phyloP scores from a whole-genome alignment of 2,797 vertebrate genomes.

The Pipistrellus pipistrellus region DNA sequence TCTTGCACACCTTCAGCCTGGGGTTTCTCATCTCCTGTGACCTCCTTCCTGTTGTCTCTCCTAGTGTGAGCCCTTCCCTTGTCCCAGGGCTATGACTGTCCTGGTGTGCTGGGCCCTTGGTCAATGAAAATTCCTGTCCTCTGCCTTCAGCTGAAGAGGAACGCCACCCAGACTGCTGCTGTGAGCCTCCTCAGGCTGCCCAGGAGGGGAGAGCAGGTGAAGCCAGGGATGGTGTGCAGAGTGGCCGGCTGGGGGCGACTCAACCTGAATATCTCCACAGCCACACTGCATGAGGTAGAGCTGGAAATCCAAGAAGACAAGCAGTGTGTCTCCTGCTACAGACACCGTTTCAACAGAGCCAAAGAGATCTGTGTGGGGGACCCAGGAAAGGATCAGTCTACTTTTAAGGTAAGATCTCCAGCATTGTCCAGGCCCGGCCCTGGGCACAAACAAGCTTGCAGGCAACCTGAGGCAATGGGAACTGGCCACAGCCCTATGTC shows the following conservation, averaged over 20 bases:
- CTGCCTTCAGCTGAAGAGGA: not conserved
- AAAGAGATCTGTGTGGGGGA: not conserved
- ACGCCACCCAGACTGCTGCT: accelerated
- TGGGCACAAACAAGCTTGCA: not conserved
- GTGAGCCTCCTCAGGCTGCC: not conserved
- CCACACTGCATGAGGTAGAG: not conserved
- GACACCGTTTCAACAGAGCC: accelerated
- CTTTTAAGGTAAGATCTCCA: not conserved
- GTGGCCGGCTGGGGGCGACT: not conserved
- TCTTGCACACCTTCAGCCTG: too few relatives aligned
- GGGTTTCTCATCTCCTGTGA: not conserved
- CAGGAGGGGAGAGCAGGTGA: accelerated
- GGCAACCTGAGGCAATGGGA: not conserved
- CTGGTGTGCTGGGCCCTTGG: too few relatives aligned
- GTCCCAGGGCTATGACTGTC: not conserved
- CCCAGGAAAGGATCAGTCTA: not conserved
- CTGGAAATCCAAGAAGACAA: not conserved
- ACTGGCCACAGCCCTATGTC: too few relatives aligned
- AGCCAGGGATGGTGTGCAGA: not conserved
- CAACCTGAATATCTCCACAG: accelerated
- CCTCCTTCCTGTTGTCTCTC: not conserved
- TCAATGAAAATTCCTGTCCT: not conserved
- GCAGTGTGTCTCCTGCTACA: accelerated
- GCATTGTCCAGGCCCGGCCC: accelerated
- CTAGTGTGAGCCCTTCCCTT: not conserved